Percentiles rank a stretch among this genome's conserved stretches.
Conservation (phyloP, 64 coral and sea anemone genomes). For the Acropora tenuis region DNA sequence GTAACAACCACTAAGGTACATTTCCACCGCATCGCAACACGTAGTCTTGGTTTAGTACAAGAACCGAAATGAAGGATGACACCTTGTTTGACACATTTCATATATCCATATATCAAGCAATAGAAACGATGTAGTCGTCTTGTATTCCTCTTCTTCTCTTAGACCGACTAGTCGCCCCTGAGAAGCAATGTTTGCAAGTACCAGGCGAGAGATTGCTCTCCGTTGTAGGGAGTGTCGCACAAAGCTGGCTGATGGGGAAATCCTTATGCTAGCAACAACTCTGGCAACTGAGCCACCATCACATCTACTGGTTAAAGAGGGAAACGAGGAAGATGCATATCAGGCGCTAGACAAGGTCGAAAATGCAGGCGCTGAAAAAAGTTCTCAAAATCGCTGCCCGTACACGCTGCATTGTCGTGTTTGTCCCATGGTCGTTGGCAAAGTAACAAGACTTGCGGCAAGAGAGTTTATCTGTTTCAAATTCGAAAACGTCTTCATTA, state of each 20-base stretch:
- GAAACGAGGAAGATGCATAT: conserved; percentile 11
- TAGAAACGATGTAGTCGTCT: no score
- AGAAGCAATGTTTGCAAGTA: neutral
- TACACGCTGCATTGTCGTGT: conserved; percentile 59
- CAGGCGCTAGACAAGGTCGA: conserved; percentile 41
- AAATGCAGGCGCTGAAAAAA: conserved; percentile 41
- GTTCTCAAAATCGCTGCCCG: conserved; percentile 30
- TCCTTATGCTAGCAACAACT: conserved; percentile 37
- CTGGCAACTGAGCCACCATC: conserved; percentile 44
- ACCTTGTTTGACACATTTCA: no score
- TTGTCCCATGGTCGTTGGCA: conserved; percentile 41
- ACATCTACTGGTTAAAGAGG: conserved; percentile 48
- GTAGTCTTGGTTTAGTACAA: no score
- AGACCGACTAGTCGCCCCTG: no score
- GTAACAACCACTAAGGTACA: no score
- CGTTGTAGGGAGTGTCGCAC: conserved; percentile 26
- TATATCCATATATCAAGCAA: no score
- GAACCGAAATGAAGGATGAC: no score
- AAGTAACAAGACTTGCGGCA: conserved; percentile 29
- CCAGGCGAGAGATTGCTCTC: neutral
- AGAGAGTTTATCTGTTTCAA: conserved; percentile 68
- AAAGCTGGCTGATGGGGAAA: conserved; percentile 44
- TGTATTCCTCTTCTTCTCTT: neutral
- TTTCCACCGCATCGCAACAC: no score
- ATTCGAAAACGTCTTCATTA: conserved; percentile 60